Percentiles rank a stretch among this genome's conserved stretches.
These are phyloP conservation scores for human (Homo sapiens) DNA, from an alignment of 2,113 vertebrate species.

Conservation along the genomic window DNA sequence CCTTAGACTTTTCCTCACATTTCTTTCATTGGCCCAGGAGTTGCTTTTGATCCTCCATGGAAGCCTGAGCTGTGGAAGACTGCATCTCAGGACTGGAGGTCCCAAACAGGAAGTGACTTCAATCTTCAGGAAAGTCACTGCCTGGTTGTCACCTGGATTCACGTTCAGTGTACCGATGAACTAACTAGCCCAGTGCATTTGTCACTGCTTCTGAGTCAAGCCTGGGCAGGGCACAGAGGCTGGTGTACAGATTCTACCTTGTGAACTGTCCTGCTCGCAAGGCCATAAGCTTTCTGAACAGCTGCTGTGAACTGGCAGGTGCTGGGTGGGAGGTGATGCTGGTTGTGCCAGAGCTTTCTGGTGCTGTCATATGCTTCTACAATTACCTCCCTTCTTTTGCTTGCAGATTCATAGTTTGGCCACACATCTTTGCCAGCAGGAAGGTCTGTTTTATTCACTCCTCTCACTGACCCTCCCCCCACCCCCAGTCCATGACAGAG, in stretches of 20 bases:
- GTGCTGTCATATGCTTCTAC: not conserved
- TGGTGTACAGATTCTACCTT: conserved; percentile 13
- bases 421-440: conserved; percentile 29
- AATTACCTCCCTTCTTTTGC: not conserved
- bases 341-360: not conserved
- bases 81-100: not conserved
- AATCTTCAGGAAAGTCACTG: not conserved
- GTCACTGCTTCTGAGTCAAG: conserved; percentile 44
- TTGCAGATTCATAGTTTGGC: conserved; percentile 24
- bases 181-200: not conserved
- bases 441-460: conserved; percentile 44
- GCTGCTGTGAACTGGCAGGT: conserved; percentile 42
- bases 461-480: not conserved
- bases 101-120: conserved; percentile 49
- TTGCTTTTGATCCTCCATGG: not conserved
- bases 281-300: not conserved
- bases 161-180: conserved; percentile 33
- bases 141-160: conserved; percentile 16
- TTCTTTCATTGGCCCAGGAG: not conserved
- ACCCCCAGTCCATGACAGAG: not conserved
- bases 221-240: conserved; percentile 18
- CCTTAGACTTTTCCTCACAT: not conserved
- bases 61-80: not conserved
- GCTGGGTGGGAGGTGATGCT: not conserved
- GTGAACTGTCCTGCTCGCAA: not conserved